Evolutionary conservation across 2,113 vertebrate species (phyloP), one percentile per base, ranked within the genome.

Genomic region (Arenaria interpres): DNA sequence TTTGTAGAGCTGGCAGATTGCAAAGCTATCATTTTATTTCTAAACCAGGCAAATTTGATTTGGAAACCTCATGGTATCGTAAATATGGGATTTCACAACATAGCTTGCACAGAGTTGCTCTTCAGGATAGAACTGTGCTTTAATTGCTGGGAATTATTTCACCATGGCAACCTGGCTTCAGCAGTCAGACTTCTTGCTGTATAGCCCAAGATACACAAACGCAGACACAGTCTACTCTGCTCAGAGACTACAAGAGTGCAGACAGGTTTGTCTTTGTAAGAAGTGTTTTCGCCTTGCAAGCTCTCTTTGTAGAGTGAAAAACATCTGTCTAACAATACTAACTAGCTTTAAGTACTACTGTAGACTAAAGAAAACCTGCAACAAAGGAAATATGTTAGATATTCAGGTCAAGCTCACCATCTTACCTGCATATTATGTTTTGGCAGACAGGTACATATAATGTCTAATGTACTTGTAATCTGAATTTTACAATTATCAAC

Each of bases 61-160:
- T 95, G 93, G 91, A 97, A 96, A 79, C 81, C 93, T 83, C 91
- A 45, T 0, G 35, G 74, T 85, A 63, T 80, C 2, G 0, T 85
- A 92, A 77, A 62, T 21, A 59, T 4, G 11, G 63, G 71, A 91
- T 95, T 97, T 96, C 95, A 95, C 91, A 97, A 95, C 6, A 3
- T 1, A 30, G 67, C 63, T 76, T 69, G 80, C 88, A 93, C 73
- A 92, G 85, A 93, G 93, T 56, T 89, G 88, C 94, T 93, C 94
- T 95, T 96, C 93, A 95, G 82, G 75, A 84, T 17, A 81, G 91
- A 95, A 85, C 66, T 68, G 87, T 53, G 84, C 69, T 89, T 95
- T 92, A 96, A 95, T 83, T 95, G 87, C 94, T 73, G 27, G 77
- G 77, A 96, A 95, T 89, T 92, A 92, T 54, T 93, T 97, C 81